Conservation (phyloP, 2,888 invertebrate genomes). For the Sminthurides aquaticus region DNA sequence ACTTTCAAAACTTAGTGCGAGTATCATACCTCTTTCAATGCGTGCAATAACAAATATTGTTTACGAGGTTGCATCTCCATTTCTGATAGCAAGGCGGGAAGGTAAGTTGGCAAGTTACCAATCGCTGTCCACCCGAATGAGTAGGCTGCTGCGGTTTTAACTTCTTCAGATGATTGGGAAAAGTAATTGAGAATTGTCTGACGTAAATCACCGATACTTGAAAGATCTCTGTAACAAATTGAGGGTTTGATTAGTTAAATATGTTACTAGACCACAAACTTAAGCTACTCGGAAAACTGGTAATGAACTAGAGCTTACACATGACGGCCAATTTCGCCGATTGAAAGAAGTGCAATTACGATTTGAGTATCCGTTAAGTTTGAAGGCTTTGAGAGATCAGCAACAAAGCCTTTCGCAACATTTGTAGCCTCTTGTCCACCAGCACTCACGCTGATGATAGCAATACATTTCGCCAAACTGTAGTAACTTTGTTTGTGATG, state of each 20-base stretch:
- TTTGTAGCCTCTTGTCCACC: conserved; percentile 63
- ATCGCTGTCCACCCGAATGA: conserved; percentile 92
- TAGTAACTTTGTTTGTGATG: conserved; percentile 71
- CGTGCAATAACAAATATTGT: conserved; percentile 92
- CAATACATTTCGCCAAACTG: conserved; percentile 92
- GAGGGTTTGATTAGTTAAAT: no score
- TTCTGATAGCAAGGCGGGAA: conserved; percentile 88
- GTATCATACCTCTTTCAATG: conserved; percentile 86
- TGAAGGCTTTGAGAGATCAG: conserved; percentile 66
- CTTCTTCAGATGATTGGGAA: conserved; percentile 85
- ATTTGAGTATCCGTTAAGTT: conserved; percentile 68
- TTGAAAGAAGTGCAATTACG: conserved; percentile 85
- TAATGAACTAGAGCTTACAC: conserved; percentile 61
- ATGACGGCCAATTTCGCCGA: conserved; percentile 94
- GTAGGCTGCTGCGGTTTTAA: conserved; percentile 95
- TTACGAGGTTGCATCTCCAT: conserved; percentile 89
- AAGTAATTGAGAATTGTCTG: conserved; percentile 79
- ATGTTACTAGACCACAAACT: no score
- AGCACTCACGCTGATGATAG: conserved; percentile 72
- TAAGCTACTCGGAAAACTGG: background rate
- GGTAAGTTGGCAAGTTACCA: conserved; percentile 84
- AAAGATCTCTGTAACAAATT: conserved; percentile 59
- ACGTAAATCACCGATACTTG: conserved; percentile 65
- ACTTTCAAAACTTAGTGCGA: no score
- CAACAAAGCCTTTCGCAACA: conserved; percentile 53